These are phyloP conservation scores for Bradypodion pumilum DNA, from an alignment of 2,797 vertebrate species.

Conservation along the genomic window DNA sequence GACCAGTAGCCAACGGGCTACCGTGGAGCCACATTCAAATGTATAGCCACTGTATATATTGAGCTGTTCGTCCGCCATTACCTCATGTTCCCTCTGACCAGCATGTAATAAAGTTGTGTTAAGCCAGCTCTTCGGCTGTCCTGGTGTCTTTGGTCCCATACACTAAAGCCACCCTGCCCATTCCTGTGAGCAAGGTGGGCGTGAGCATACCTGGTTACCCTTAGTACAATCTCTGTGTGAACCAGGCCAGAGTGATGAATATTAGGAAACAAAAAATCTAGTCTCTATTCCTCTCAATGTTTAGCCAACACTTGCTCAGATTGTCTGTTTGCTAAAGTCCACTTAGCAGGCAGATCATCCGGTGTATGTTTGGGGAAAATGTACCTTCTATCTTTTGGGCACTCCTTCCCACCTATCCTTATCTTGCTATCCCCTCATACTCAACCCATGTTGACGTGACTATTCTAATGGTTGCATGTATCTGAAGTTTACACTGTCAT, in stretches of 20 bases:
- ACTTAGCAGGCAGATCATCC: background rate
- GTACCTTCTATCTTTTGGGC: background rate
- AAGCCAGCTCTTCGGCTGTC: too few relatives aligned
- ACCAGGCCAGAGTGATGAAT: background rate
- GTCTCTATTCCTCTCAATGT: background rate
- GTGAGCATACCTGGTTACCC: background rate
- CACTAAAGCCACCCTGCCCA: too few relatives aligned
- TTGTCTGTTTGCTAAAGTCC: constrained; percentile 1
- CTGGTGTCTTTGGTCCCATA: too few relatives aligned
- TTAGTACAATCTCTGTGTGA: background rate
- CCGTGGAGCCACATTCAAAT: too few relatives aligned
- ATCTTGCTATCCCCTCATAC: background rate
- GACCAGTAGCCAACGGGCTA: too few relatives aligned
- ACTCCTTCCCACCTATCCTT: background rate
- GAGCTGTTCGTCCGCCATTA: too few relatives aligned
- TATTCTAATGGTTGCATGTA: background rate
- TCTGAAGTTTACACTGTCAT: constrained; percentile 20
- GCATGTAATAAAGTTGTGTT: too few relatives aligned
- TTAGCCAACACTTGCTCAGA: constrained; percentile 22
- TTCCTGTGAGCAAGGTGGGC: too few relatives aligned
- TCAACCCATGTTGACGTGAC: background rate
- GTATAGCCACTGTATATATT: too few relatives aligned
- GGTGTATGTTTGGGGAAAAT: background rate
- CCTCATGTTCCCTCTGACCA: too few relatives aligned
- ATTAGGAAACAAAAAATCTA: background rate